Evolutionary conservation across 1,140 invertebrate genomes (phyloP).

Genomic region (Rhagoletis pomonella): DNA sequence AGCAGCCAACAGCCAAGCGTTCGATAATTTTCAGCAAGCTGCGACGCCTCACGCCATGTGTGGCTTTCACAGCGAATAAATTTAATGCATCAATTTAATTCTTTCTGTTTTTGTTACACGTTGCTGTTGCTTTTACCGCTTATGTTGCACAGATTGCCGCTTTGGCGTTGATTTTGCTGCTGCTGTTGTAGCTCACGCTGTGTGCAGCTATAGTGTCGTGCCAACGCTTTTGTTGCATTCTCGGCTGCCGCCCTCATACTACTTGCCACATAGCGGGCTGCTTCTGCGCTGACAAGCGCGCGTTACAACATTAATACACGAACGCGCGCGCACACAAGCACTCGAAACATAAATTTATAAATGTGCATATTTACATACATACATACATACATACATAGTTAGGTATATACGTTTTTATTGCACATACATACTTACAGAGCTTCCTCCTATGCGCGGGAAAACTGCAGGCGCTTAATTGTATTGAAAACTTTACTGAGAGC

Average conservation of each 20-base stretch:
- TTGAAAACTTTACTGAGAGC: constrained; percentile 46
- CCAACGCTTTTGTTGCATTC: neutral
- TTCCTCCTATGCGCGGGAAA: neutral
- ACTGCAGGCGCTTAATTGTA: constrained; percentile 48
- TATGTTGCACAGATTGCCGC: constrained; percentile 18
- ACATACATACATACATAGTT: neutral
- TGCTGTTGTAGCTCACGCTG: neutral
- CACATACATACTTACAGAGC: neutral
- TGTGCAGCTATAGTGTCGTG: neutral
- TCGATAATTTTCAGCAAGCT: constrained; percentile 1
- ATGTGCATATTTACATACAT: neutral
- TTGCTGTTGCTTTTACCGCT: neutral
- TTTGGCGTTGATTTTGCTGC: neutral
- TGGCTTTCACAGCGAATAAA: constrained; percentile 45
- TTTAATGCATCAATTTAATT: constrained; percentile 50
- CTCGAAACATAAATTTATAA: neutral
- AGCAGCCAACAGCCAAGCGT: neutral
- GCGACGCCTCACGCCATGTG: neutral
- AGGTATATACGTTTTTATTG: neutral
- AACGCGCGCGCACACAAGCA: neutral
- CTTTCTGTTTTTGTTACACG: neutral
- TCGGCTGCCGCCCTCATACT: neutral
- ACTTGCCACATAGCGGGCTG: constrained; percentile 11
- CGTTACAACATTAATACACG: constrained; percentile 10
- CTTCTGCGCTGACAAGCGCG: neutral